Evolutionary conservation across 1,140 invertebrate genomes (phyloP).

Genomic region (Colletes latitarsis): DNA sequence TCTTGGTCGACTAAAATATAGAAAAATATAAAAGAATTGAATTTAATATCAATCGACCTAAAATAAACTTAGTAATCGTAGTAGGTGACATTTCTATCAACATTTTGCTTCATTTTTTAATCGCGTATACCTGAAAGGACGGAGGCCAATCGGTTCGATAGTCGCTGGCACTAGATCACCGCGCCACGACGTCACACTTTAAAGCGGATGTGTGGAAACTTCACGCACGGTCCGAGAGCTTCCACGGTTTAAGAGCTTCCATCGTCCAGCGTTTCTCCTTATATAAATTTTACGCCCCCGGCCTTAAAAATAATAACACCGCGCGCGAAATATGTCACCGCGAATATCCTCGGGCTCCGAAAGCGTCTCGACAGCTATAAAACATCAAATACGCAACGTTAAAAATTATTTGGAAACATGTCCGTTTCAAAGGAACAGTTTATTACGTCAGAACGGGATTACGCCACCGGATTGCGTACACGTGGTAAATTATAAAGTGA

Average conservation of each 20-base stretch:
- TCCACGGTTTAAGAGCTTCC: neutral
- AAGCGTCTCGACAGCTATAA: no score
- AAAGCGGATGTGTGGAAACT: conserved; percentile 53
- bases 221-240: neutral
- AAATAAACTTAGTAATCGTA: neutral
- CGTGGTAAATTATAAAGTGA: no score
- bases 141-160: conserved; percentile 58
- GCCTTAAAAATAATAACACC: neutral
- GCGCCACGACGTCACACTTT: conserved; percentile 50
- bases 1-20: no score
- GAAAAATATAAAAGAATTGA: no score
- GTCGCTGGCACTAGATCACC: conserved; percentile 52
- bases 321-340: neutral
- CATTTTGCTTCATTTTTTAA: conserved; percentile 7
- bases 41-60: no score
- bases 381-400: no score
- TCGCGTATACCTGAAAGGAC: conserved; percentile 11
- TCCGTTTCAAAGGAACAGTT: no score
- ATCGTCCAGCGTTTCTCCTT: neutral
- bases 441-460: no score
- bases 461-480: no score
- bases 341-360: no score
- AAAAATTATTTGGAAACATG: no score
- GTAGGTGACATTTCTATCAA: neutral
- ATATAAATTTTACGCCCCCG: neutral